Base-by-base conservation (phyloP, 1,140 invertebrate species). In the Melitaea cinxia region DNA sequence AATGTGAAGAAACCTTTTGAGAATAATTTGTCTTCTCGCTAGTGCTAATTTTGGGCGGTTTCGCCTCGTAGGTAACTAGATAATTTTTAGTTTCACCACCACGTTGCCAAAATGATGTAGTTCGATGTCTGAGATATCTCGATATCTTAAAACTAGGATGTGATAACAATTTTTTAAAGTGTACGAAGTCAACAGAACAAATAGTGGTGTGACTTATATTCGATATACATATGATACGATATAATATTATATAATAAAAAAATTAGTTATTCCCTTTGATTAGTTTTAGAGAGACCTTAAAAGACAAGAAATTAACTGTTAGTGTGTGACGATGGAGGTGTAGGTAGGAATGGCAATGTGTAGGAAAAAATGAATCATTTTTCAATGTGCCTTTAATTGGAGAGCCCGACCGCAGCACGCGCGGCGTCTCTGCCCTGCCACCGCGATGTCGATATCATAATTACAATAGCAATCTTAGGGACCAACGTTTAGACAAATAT, bases 401-500 rank as follows among this genome's bases (percentile, higher is more conserved):
- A 88, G 73, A 87, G 73, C 75, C 80, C 77, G 71, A 81, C 82
- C 77, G 83, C 75, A 67, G 61, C 58, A 68, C 83, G 82, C 82
- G 80, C 80, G 82, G 83, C 78, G 78, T 82, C 83, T 6, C n/a
- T 19, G 42, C 61, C 72, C 72, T 65, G 59, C 68, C 81, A 72
- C 60, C 69, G 65, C 65, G 68, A 66, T 72, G 70, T 66, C 24
- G 57, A 73, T 75, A 73, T 80, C 78, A 82, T 70, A 64, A 73
- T 73, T 86, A 82, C 83, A 87, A 89, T 91, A 89, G 86, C 80
- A 88, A 89, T 82, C 79, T 81, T 89, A 87, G 88, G 88, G 88
- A 91, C 88, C 88, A 91, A 91, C 75, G 80, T 89, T 91, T 91
- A 91, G 86, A 89, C 72, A 88, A 91, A 87, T 89, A 91, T 91